Evolutionary conservation across 1,140 invertebrate species (phyloP).

Genomic region (Propsilocerus akamusi): DNA sequence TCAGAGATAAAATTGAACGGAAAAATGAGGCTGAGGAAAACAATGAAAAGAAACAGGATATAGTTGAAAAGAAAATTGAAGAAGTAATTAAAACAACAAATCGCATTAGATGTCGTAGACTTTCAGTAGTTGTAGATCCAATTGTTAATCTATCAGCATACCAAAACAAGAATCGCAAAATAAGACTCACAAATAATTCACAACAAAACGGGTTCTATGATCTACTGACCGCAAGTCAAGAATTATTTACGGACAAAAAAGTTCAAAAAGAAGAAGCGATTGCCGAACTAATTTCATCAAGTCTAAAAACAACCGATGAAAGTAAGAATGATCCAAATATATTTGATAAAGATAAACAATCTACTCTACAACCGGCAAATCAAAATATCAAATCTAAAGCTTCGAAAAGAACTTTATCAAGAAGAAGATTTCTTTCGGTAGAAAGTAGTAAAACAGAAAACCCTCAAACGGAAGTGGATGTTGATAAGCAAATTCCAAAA

Average conservation of each 20-base stretch:
- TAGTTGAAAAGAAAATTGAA: not conserved
- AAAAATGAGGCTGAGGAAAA: not conserved
- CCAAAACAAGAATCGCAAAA: not conserved
- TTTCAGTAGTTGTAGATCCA: not conserved
- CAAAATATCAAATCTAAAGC: constrained; percentile 17
- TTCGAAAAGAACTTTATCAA: not conserved
- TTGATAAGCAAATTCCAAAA: not conserved
- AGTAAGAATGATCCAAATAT: not conserved
- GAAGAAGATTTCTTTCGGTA: not conserved
- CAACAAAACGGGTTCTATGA: not conserved
- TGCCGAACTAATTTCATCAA: not conserved
- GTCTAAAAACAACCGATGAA: not conserved
- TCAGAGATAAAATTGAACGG: not conserved
- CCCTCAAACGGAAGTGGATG: not conserved
- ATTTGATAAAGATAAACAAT: no score
- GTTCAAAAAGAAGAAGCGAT: not conserved
- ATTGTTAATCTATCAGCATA: not conserved
- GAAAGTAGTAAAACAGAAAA: not conserved
- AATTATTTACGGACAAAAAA: not conserved
- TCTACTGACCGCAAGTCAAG: not conserved
- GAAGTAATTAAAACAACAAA: not conserved
- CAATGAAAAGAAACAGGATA: not conserved
- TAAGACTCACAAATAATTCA: not conserved
- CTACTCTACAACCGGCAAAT: not conserved
- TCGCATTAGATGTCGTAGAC: not conserved